These are phyloP conservation scores for Stenodera caucasica DNA, from an alignment of 2,888 invertebrate species.

Conservation along the genomic window DNA sequence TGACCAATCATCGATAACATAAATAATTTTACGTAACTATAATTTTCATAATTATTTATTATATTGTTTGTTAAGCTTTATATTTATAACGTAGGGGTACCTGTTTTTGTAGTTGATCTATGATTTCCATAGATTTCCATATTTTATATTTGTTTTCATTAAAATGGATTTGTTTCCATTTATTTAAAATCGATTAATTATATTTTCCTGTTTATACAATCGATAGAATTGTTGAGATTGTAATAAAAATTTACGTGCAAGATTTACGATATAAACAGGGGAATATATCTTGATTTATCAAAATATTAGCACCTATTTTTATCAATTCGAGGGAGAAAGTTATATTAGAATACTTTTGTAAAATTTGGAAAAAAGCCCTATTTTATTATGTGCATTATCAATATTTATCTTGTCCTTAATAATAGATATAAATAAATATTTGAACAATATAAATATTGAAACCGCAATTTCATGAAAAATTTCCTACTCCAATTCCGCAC, in stretches of 20 bases:
- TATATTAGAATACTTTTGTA: not conserved
- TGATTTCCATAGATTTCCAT: not conserved
- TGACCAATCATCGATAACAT: constrained; percentile 50
- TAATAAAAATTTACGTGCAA: too few relatives aligned
- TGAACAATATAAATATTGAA: not conserved
- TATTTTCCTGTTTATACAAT: too few relatives aligned
- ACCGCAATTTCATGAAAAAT: not conserved
- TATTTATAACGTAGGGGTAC: not conserved
- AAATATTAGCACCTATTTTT: too few relatives aligned
- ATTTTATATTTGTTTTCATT: not conserved
- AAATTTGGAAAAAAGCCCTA: not conserved
- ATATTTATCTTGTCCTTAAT: not conserved
- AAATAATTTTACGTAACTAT: constrained; percentile 5
- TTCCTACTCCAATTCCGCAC: too few relatives aligned
- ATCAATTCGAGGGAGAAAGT: too few relatives aligned
- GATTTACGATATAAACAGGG: too few relatives aligned
- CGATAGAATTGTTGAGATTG: too few relatives aligned
- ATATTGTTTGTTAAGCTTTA: not conserved
- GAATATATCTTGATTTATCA: too few relatives aligned
- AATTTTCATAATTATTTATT: not conserved
- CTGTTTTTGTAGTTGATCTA: not conserved
- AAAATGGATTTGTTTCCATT: too few relatives aligned
- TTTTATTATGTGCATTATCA: not conserved
- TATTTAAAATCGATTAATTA: too few relatives aligned
- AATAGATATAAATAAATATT: not conserved